Conservation (phyloP, 2,113 vertebrate species). For the Hydropotes inermis region DNA sequence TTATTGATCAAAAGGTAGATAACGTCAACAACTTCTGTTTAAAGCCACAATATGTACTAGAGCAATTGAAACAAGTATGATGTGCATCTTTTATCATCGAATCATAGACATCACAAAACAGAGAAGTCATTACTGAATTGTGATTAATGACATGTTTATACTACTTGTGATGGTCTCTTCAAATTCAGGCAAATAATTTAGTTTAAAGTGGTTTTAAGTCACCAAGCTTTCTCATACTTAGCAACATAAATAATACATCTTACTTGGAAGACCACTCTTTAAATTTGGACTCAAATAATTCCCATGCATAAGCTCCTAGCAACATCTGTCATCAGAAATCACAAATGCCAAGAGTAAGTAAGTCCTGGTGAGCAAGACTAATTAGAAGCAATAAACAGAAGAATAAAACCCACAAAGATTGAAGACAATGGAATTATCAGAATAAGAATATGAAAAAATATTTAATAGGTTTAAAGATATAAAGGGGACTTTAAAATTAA, state of each 20-base stretch:
- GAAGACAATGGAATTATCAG: not conserved
- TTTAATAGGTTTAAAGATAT: not conserved
- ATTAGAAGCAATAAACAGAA: not conserved
- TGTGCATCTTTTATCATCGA: not conserved
- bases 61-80: accelerated
- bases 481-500: not conserved
- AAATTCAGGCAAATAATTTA: not conserved
- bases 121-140: not conserved
- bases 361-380: not conserved
- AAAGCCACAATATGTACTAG: not conserved
- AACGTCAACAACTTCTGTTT: not conserved
- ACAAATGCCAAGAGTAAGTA: not conserved
- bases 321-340: not conserved
- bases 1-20: not conserved
- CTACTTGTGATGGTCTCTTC: too few relatives aligned
- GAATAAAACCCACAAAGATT: not conserved
- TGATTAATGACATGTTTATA: not conserved
- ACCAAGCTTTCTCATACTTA: not conserved
- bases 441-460: not conserved
- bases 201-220: not conserved
- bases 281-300: not conserved
- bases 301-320: not conserved
- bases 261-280: not conserved
- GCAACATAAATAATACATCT: not conserved
- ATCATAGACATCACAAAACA: not conserved